phyloP scores from a whole-genome alignment of 2,797 vertebrate genomes.

The Podarcis siculus region DNA sequence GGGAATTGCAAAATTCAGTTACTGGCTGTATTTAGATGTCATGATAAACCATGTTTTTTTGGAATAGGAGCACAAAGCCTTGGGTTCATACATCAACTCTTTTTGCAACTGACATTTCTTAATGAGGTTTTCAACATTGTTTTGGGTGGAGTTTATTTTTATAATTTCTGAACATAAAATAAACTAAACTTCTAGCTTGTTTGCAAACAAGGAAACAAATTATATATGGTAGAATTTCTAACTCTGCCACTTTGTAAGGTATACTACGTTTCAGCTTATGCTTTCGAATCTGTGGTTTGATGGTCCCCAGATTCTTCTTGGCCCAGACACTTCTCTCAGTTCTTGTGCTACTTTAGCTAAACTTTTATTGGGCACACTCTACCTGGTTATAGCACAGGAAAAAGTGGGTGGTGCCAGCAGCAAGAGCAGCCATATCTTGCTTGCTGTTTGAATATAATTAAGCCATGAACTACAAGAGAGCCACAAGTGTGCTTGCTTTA shows the following conservation, averaged over 20 bases:
- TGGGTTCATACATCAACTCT: background rate
- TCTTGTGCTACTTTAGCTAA: background rate
- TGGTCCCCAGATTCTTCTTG: no score
- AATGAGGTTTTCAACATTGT: background rate
- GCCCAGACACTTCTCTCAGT: background rate
- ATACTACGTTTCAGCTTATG: background rate
- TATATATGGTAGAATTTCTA: background rate
- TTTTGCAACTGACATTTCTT: background rate
- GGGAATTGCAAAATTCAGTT: no score
- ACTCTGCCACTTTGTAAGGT: background rate
- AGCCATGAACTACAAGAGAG: background rate
- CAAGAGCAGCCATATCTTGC: background rate
- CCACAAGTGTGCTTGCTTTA: background rate
- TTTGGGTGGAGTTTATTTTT: background rate
- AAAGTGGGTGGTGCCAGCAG: background rate
- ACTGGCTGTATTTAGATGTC: no score
- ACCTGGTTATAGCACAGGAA: background rate
- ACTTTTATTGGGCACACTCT: background rate
- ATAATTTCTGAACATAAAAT: background rate
- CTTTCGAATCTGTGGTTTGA: background rate
- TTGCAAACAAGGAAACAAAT: background rate
- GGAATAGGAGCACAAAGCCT: no score
- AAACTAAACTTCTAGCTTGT: background rate
- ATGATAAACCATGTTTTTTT: no score
- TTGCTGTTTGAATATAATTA: background rate